Base-by-base conservation (phyloP, 2,113 vertebrate genomes). In the Diadophis punctatus region DNA sequence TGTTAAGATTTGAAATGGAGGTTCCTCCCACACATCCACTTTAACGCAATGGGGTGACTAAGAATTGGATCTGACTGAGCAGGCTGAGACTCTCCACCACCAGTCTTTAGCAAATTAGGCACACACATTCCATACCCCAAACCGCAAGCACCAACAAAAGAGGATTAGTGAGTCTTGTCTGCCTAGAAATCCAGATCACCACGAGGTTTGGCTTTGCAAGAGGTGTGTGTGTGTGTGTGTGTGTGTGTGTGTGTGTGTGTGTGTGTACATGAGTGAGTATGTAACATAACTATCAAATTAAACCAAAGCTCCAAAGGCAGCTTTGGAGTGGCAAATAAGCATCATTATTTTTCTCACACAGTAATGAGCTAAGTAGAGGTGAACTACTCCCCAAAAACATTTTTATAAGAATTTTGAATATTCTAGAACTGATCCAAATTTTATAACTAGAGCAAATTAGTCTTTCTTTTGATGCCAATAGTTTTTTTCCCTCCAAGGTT, bases 131-230 rank as follows among this genome's bases (percentile, higher is more conserved):
- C 92, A 90, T 48, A 63, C 22, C 48, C 55, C 88, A 93, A 89
- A 90, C 92, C 60, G 3, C 55, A 90, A 90, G 74, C 43, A 43
- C 55, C 46, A 63, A 48, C 8, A 12, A 88, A 92, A 93, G 48
- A 27, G 80, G 88, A 93, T 93, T 93, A 90, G n/a, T 16, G 51
- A 39, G 87, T 51, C 52, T 90, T 58, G 68, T 27, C 49, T 86
- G 3, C 14, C 48, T 51, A 34, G 88, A 55, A 27, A 49, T 68
- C 22, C 86, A 90, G 46, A 86, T 93, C 55, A 86, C 88, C 92
- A 93, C 55, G 88, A 93, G 92, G 55, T 90, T 93, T 90, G 88
- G 88, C 74, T 92, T 92, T 92, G 58, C 12, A 58, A 58, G 63
- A 34, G 60, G 46, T 46, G 46, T 46, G 46, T 46, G 46, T 46